Evolutionary conservation across 2,888 invertebrate species (phyloP), one percentile per base, ranked within the genome.

Genomic region (Tinea trinotella): DNA sequence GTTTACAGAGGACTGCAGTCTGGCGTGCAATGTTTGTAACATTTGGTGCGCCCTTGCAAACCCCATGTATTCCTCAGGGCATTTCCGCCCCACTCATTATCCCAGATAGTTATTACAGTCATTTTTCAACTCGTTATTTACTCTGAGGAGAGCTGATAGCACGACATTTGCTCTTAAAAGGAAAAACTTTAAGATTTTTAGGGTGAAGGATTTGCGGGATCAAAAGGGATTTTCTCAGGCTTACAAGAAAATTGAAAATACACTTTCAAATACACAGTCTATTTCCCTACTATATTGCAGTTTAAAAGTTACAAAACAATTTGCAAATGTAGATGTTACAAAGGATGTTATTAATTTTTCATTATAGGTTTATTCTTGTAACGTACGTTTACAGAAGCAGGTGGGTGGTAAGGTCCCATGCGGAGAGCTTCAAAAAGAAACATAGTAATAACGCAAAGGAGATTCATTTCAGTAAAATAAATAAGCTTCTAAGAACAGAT

Each of bases 121-220:
- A 85, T 85, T 84, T 85, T 85, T 84, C 85, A 85, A 84, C 84
- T 85, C 81, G 83, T 84, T 85, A 84, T 84, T 85, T 84, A 84
- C 82, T 81, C 80, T 78, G 82, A 77, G 72, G 65, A 74, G 73
- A 75, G 77, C 79, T 78, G 83, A 85, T 84, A 84, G 74, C 81
- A 66, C 71, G 81, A 78, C 79, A 79, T 84, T 83, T 80, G 79
- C 76, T 78, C 66, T 64, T 65, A 70, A 74, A 49, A 75, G 67
- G 67, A 65, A 67, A 62, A 62, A 71, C 65, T 76, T 76, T 69
- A 70, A 80, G 79, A 80, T 80, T 75, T 46, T 74, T 73, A 69
- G 36, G 79, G 71, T 68, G 73, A 68, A 71, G 70, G 72, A 71
- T 76, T 73, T 73, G 70, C 62, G 65, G 65, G 70, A 62, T 70